Evolutionary conservation across 2,113 vertebrate genomes (phyloP).

Genomic region (Caranx melampygus): DNA sequence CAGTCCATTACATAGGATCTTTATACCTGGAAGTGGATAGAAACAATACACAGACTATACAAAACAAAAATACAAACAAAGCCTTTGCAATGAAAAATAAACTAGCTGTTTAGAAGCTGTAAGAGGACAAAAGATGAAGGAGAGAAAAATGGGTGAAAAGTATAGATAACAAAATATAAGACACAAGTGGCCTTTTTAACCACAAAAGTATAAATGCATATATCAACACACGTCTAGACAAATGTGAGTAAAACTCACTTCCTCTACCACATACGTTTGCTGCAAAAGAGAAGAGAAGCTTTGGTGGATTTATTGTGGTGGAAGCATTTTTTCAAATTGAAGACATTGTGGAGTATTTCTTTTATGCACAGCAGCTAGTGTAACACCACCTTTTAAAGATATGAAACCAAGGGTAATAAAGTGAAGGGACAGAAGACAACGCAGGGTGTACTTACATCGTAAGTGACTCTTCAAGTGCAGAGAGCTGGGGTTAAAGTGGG

Average conservation of each 20-base stretch:
- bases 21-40: slow-evolving; percentile 61
- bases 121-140: neutral
- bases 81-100: neutral
- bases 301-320: neutral
- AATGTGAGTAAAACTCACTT: neutral
- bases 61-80: neutral
- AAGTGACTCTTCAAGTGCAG: slow-evolving; percentile 17
- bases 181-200: too few relatives aligned
- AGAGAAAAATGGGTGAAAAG: neutral
- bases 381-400: neutral
- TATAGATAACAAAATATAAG: neutral
- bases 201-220: too few relatives aligned
- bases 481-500: slow-evolving; percentile 25
- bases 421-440: neutral
- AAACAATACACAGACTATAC: neutral
- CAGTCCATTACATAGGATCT: slow-evolving; percentile 44
- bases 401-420: neutral
- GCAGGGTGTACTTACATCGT: slow-evolving; percentile 29
- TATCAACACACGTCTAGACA: neutral
- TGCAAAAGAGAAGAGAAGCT: neutral
- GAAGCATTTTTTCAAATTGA: neutral
- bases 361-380: neutral
- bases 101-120: neutral
- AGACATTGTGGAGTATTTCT: neutral
- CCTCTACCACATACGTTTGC: neutral